A percentile compares a stretch with the other conserved stretches of the same genome.
Evolutionary conservation across 2,113 vertebrate species (phyloP).

Genomic region (Hippocampus mohnikei): DNA sequence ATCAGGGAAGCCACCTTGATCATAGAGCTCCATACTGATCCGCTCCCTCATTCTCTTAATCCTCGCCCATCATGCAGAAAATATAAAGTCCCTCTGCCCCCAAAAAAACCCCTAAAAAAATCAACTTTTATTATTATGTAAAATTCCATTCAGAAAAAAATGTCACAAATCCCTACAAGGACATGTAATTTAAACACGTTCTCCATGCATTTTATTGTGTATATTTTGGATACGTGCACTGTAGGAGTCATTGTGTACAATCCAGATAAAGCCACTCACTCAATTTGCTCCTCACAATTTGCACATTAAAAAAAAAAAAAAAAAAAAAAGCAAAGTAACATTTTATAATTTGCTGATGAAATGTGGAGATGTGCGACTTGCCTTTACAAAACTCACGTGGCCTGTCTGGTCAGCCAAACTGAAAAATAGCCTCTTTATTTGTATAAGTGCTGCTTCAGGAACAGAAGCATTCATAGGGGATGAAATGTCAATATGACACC

Average conservation of each 20-base stretch:
- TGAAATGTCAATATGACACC: slow-evolving; percentile 44
- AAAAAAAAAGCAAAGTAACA: not conserved
- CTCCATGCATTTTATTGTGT: not conserved
- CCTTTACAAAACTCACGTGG: not conserved
- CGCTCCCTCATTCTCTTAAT: not conserved
- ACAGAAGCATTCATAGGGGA: slow-evolving; percentile 44
- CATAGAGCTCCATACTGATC: not conserved
- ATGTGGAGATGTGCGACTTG: not conserved
- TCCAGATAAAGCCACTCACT: not conserved
- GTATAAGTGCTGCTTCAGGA: slow-evolving; percentile 7
- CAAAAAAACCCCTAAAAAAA: not conserved
- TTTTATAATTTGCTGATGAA: not conserved
- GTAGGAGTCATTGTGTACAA: not conserved
- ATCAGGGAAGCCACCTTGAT: not conserved
- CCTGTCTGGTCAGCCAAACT: not conserved
- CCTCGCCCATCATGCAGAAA: not conserved
- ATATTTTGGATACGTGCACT: not conserved
- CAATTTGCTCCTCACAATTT: not conserved
- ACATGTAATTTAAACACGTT: not conserved
- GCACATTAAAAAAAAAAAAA: no score
- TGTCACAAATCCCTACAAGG: no score
- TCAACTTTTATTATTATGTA: not conserved
- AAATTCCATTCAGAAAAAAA: no score
- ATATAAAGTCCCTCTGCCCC: not conserved
- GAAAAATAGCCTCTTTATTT: not conserved